Conservation (phyloP, 64 coral and sea anemone species). For the Platygyra sinensis region DNA sequence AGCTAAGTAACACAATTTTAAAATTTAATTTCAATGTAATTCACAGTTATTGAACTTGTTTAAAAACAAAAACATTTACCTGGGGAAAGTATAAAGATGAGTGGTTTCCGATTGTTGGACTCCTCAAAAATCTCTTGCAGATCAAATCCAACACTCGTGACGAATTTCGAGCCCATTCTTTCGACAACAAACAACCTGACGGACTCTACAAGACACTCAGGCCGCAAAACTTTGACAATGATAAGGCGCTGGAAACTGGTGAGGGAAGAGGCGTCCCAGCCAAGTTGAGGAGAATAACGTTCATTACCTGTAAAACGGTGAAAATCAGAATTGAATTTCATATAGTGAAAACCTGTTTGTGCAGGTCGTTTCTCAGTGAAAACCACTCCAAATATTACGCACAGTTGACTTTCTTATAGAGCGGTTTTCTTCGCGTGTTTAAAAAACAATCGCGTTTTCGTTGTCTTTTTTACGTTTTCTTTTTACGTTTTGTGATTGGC, state of each 20-base stretch:
- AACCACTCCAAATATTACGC: too few species aligned
- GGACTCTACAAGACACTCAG: conserved; percentile 80
- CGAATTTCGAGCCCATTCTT: conserved; percentile 75
- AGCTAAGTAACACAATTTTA: too few species aligned
- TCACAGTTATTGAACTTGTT: too few species aligned
- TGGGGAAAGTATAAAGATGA: conserved; percentile 90
- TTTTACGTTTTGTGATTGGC: too few species aligned
- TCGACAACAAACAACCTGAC: conserved; percentile 83
- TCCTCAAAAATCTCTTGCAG: conserved; percentile 90
- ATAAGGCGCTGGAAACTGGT: conserved; percentile 79
- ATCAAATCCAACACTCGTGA: conserved; percentile 83
- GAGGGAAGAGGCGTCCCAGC: conserved; percentile 68
- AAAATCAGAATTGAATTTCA: neutral
- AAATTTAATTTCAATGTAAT: too few species aligned
- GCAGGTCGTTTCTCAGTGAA: too few species aligned
- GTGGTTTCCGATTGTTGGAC: conserved; percentile 79
- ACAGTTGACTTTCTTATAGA: too few species aligned
- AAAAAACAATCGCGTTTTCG: too few species aligned
- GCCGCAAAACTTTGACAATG: conserved; percentile 84
- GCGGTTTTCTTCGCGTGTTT: too few species aligned
- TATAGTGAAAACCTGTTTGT: too few species aligned
- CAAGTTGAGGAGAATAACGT: conserved; percentile 1
- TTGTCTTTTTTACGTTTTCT: too few species aligned
- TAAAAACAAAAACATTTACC: conserved; percentile 38
- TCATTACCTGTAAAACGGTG: neutral